Conservation (phyloP, 2,797 vertebrate genomes). For the Jordanella pulchra region DNA sequence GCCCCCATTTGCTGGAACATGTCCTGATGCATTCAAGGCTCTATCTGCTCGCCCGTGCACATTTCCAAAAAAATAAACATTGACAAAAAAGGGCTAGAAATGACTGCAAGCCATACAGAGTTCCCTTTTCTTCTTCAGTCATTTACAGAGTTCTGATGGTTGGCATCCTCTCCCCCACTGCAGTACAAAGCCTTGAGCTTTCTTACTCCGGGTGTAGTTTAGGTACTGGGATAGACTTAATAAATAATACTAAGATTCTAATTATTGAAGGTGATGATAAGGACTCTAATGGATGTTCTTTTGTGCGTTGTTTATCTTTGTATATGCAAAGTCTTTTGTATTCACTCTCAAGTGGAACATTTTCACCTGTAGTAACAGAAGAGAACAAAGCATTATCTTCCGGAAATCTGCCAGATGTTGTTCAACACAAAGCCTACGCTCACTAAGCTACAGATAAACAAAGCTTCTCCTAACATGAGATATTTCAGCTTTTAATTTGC, state of each 20-base stretch:
- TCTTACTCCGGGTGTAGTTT: slow-evolving; percentile 33
- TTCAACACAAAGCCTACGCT: slow-evolving; percentile 8
- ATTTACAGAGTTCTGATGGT: slow-evolving; percentile 58
- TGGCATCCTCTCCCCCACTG: slow-evolving; percentile 38
- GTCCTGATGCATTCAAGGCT: slow-evolving; percentile 47
- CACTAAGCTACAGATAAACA: slow-evolving; percentile 3
- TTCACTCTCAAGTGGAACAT: slow-evolving; percentile 11
- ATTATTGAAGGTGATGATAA: slow-evolving; percentile 3
- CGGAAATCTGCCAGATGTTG: slow-evolving; percentile 6
- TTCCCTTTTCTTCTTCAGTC: slow-evolving; percentile 58
- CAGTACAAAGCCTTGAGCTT: slow-evolving; percentile 48
- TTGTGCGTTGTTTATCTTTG: slow-evolving; percentile 1
- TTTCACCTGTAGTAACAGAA: slow-evolving; percentile 10
- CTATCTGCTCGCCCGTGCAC: slow-evolving; percentile 26
- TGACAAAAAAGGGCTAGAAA: slow-evolving; percentile 25
- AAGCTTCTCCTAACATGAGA: not conserved
- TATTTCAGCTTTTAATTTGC: not conserved
- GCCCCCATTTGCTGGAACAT: slow-evolving; percentile 47
- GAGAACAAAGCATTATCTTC: not conserved
- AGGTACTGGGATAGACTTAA: slow-evolving; percentile 10
- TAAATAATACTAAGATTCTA: slow-evolving; percentile 8
- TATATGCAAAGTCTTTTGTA: not conserved
- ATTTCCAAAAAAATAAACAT: slow-evolving; percentile 30
- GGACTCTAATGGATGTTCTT: not conserved
- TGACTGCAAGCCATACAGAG: slow-evolving; percentile 59